These are phyloP conservation scores for Paedocypris sp. DNA, from an alignment of 2,113 vertebrate genomes.

Conservation along the genomic window DNA sequence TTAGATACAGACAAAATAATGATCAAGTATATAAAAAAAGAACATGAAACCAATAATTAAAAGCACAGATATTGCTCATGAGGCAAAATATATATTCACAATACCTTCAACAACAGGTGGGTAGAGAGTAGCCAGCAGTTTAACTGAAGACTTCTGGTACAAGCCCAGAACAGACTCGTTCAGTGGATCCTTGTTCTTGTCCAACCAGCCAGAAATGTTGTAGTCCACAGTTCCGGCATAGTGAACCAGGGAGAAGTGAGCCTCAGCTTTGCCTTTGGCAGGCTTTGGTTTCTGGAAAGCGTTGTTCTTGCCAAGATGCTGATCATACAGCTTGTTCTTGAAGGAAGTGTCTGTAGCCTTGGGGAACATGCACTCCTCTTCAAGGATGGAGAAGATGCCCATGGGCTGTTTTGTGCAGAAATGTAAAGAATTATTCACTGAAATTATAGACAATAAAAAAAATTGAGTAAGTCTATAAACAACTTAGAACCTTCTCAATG, in stretches of 20 bases:
- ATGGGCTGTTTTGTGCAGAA: slow-evolving; percentile 60
- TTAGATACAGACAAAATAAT: background rate
- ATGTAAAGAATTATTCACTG: background rate
- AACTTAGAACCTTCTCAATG: slow-evolving; percentile 68
- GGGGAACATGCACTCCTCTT: slow-evolving; percentile 65
- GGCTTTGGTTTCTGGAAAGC: slow-evolving; percentile 40
- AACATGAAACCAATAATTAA: background rate
- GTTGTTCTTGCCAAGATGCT: slow-evolving; percentile 35
- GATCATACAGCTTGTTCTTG: slow-evolving; percentile 38
- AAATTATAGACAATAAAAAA: background rate
- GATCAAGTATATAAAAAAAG: background rate
- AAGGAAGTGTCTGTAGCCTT: slow-evolving; percentile 50
- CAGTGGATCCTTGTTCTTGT: slow-evolving; percentile 36
- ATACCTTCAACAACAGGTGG: slow-evolving; percentile 37
- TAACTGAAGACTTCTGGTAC: slow-evolving; percentile 31
- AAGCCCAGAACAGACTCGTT: slow-evolving; percentile 30
- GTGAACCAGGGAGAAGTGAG: slow-evolving; percentile 70
- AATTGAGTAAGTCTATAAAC: background rate
- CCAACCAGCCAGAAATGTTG: slow-evolving; percentile 30
- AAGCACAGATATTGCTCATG: background rate
- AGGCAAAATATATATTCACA: background rate
- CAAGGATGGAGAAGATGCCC: slow-evolving; percentile 59
- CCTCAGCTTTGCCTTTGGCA: slow-evolving; percentile 51
- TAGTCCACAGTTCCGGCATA: slow-evolving; percentile 75
- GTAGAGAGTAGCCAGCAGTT: slow-evolving; percentile 32